Conservation (phyloP, 2,888 invertebrate genomes). For the Paralinhomoeus sp. region DNA sequence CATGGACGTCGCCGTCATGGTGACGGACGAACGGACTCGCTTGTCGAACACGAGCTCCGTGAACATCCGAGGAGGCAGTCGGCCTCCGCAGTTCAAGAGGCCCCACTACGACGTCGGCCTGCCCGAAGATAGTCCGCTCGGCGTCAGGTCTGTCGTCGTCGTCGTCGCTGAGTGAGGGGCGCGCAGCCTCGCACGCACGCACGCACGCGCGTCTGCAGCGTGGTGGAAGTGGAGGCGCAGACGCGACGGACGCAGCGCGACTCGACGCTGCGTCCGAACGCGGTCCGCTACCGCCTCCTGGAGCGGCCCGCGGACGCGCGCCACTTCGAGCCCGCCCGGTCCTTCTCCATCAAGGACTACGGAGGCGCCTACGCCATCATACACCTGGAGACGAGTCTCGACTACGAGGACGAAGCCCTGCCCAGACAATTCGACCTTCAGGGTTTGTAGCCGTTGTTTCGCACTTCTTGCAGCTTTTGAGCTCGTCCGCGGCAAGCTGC, state of each 20-base stretch:
- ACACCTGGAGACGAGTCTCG: slow-evolving; percentile 75
- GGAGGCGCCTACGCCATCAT: slow-evolving; percentile 32
- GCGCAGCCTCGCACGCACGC: no score
- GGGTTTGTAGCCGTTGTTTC: slow-evolving; percentile 8
- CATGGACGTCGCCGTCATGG: no score
- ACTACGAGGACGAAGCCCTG: slow-evolving; percentile 82
- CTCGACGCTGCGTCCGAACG: slow-evolving; percentile 40
- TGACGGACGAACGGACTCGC: no score
- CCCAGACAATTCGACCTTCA: slow-evolving; percentile 72
- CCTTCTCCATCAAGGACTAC: not conserved
- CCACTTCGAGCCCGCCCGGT: not conserved
- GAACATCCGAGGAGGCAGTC: slow-evolving; percentile 71
- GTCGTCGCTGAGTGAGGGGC: no score
- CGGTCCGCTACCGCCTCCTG: slow-evolving; percentile 79
- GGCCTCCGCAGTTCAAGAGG: slow-evolving; percentile 91
- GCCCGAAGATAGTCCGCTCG: slow-evolving; percentile 80
- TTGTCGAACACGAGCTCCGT: slow-evolving; percentile 17
- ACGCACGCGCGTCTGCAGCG: slow-evolving; percentile 47
- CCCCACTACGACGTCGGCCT: slow-evolving; percentile 81
- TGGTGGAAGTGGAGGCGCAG: slow-evolving; percentile 85
- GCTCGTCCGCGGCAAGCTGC: no score
- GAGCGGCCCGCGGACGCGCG: slow-evolving; percentile 74
- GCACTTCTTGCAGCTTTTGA: no score
- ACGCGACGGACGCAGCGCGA: no score
- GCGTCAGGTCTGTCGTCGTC: slow-evolving; percentile 38